Conservation (phyloP, 2,888 invertebrate genomes). For the Synergus japonicus region DNA sequence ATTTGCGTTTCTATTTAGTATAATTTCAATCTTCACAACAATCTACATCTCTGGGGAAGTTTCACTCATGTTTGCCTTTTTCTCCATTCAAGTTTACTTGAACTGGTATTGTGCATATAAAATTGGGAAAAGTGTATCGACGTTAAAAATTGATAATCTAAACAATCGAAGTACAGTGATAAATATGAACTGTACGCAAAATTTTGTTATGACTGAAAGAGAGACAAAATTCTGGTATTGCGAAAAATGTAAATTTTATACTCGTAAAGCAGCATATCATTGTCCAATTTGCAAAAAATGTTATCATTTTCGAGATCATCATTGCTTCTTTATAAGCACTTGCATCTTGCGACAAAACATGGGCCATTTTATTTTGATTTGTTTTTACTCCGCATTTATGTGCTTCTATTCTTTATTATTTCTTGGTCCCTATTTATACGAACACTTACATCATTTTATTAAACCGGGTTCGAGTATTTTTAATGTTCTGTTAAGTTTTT, state of each 20-base stretch:
- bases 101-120: slow-evolving; percentile 69
- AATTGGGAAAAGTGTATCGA: slow-evolving; percentile 60
- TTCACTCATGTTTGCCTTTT: slow-evolving; percentile 62
- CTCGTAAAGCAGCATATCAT: slow-evolving; percentile 65
- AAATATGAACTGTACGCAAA: slow-evolving; percentile 38
- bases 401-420: slow-evolving; percentile 64
- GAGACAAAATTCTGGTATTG: slow-evolving; percentile 68
- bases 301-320: slow-evolving; percentile 69
- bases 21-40: slow-evolving; percentile 61
- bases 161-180: slow-evolving; percentile 44
- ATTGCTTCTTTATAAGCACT: slow-evolving; percentile 69
- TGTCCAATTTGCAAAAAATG: slow-evolving; percentile 66
- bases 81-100: slow-evolving; percentile 67
- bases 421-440: slow-evolving; percentile 65
- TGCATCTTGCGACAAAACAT: slow-evolving; percentile 69
- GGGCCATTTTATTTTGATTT: slow-evolving; percentile 70
- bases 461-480: slow-evolving; percentile 52
- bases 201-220: background rate
- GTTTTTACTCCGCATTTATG: slow-evolving; percentile 65
- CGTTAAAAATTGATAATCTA: slow-evolving; percentile 44
- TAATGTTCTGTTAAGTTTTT: slow-evolving; percentile 65
- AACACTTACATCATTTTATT: slow-evolving; percentile 58
- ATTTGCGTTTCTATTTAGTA: slow-evolving; percentile 62
- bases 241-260: slow-evolving; percentile 64
- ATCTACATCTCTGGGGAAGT: slow-evolving; percentile 64